phyloP scores from a whole-genome alignment of 2,113 vertebrate species.

The Colistium nudipinnis region DNA sequence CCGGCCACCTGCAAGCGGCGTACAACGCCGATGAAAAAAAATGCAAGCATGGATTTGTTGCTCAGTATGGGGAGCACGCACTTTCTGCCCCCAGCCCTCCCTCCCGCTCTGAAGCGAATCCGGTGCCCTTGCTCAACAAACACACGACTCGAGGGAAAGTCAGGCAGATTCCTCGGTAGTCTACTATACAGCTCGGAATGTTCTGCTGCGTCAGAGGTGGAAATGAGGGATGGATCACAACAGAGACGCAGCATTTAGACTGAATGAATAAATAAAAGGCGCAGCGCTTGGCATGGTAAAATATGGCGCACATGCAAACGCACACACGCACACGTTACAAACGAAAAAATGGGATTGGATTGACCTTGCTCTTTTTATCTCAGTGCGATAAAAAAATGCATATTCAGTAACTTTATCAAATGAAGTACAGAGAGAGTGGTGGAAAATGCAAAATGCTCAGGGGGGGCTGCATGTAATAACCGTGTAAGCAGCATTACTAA shows the following conservation, averaged over 20 bases:
- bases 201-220: not conserved
- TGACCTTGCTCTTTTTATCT: conserved; percentile 1
- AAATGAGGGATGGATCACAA: conserved; percentile 26
- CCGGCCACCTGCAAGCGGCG: not conserved
- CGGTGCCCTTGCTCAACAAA: not conserved
- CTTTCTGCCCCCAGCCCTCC: not conserved
- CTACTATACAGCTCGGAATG: not conserved
- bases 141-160: conserved; percentile 3
- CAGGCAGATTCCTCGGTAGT: not conserved
- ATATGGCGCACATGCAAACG: not conserved
- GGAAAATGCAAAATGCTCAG: conserved; percentile 13
- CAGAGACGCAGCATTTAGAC: not conserved
- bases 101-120: not conserved
- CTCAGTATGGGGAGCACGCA: not conserved
- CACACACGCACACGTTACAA: not conserved
- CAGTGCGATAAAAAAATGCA: not conserved
- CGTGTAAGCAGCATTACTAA: conserved; percentile 13
- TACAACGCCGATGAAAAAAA: not conserved
- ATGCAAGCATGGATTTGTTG: conserved; percentile 1
- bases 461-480: not conserved
- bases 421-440: not conserved
- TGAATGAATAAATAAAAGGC: conserved; percentile 3
- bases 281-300: not conserved
- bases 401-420: not conserved
- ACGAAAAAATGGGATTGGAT: not conserved